phyloP scores from a whole-genome alignment of 1,140 invertebrate genomes.

The Agrypnia vestita region DNA sequence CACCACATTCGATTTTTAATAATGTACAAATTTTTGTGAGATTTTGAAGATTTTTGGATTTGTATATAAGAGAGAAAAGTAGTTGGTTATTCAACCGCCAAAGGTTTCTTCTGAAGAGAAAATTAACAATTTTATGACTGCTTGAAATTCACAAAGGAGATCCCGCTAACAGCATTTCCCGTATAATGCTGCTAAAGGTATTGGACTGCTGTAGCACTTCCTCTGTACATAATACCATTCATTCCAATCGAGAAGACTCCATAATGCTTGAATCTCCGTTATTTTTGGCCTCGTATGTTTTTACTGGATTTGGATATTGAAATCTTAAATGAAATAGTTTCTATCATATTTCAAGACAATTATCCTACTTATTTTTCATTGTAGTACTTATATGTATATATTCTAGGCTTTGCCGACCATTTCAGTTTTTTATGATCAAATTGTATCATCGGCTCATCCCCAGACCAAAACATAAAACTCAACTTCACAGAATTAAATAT shows the following conservation, averaged over 20 bases:
- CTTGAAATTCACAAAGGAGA: conserved; percentile 59
- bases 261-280: neutral
- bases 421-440: too few species aligned
- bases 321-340: neutral
- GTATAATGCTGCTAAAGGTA: conserved; percentile 53
- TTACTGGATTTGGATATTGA: neutral
- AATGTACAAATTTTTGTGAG: too few species aligned
- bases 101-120: conserved; percentile 46
- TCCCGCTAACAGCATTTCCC: conserved; percentile 44
- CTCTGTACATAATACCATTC: neutral
- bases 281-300: neutral
- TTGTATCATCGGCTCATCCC: too few species aligned
- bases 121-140: conserved; percentile 61
- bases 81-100: conserved; percentile 11
- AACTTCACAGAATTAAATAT: too few species aligned
- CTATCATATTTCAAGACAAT: too few species aligned
- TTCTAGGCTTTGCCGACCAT: too few species aligned
- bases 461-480: too few species aligned
- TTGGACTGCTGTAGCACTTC: neutral
- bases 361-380: too few species aligned
- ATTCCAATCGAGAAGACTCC: neutral
- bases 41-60: too few species aligned
- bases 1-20: too few species aligned
- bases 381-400: too few species aligned
- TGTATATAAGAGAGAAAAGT: neutral